Evolutionary conservation across 2,888 invertebrate genomes (phyloP).

Genomic region (Cerceris ruficornis): DNA sequence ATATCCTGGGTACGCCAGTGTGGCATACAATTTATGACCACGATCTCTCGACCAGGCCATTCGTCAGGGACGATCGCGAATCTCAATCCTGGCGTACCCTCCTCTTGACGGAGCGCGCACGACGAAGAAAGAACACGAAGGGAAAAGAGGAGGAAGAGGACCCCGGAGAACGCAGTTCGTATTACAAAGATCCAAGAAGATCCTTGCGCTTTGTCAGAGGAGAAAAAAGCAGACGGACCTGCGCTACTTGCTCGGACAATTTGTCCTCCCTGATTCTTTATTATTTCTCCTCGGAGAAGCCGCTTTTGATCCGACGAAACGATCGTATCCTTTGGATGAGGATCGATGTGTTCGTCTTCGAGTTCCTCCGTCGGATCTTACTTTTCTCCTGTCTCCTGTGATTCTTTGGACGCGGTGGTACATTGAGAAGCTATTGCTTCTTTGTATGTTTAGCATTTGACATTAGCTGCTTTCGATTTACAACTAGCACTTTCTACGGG

Average conservation of each 20-base stretch:
- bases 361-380: background rate
- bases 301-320: background rate
- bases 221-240: conserved; percentile 15
- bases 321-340: background rate
- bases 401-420: background rate
- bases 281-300: conserved; percentile 17
- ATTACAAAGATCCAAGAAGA: conserved; percentile 60
- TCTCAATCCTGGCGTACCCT: conserved; percentile 59
- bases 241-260: conserved; percentile 41
- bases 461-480: no score
- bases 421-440: no score
- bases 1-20: conserved; percentile 37
- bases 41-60: conserved; percentile 62
- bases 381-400: background rate
- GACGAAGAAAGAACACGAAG: conserved; percentile 22
- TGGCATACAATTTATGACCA: conserved; percentile 67
- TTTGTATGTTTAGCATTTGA: no score
- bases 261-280: conserved; percentile 48
- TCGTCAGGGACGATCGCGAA: conserved; percentile 70
- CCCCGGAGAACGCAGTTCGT: conserved; percentile 45
- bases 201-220: conserved; percentile 54
- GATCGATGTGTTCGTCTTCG: conserved; percentile 17
- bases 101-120: conserved; percentile 44
- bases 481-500: background rate
- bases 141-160: conserved; percentile 28